Base-by-base conservation (phyloP, 2,888 invertebrate genomes). In the Drosophila subquinaria region DNA sequence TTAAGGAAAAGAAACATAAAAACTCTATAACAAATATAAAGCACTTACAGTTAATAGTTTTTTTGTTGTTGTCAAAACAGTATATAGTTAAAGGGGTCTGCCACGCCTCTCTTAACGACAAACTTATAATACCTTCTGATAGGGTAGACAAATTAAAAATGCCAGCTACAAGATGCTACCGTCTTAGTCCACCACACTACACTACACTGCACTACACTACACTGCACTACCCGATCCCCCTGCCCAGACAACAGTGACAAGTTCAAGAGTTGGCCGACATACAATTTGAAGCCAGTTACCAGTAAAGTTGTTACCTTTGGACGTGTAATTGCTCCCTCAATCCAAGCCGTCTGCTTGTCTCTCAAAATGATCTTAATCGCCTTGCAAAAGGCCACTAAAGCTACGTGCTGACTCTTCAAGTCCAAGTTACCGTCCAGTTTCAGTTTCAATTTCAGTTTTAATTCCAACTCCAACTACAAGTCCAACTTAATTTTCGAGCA, bases 291-390 rank as follows among this genome's bases (percentile, higher is more conserved):
- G 75, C 35, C 65, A 65, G 36, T 65, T 65, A 45, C n/a, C 69
- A 61, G 27, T 27, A 27, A 27, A 78, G 78, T 17, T 73, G 74
- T 78, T 76, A 73, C 60, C 62, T 78, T 76, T 66, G 66, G 48
- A 78, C 74, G 75, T 78, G 78, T 76, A 78, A 78, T 76, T 78
- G 79, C 62, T 43, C 33, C 40, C 45, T 43, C 50, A n/a, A 40
- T 9, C 66, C 23, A 13, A 40, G 1, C 60, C 33, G 20, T 27
- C 33, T 8, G 23, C 17, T 15, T 40, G 47, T 35, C 59, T 47
- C 47, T 40, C 11, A n/a, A 59, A 76, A 61, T 48, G 52, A 78
- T 73, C 74, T 78, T 67, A 78, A 76, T 78, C 79, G 74, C 35
- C 76, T 55, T 42, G 73, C 50, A 4, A 77, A 77, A 77, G 74